These are phyloP conservation scores for roundworm (Caenorhabditis elegans) DNA, from an alignment of 1,140 invertebrate genomes.

Conservation along the genomic window WBcel235 BX284606.5:3419001-3419500, in stretches of 20 bases:
- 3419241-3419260: neutral
- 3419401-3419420: neutral
- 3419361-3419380: neutral
- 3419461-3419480: no score
- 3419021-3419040: neutral
- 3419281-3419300: neutral
- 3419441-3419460: no score
- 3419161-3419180: neutral
- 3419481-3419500: no score
- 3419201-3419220: neutral
- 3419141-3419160: conserved; percentile 16
- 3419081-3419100: neutral
- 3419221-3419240: no score
- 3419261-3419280: neutral
- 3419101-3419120: neutral
- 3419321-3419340: conserved; percentile 7
- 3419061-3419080: neutral
- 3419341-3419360: neutral
- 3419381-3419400: conserved; percentile 16
- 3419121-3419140: neutral
- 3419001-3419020: neutral
- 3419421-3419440: neutral
- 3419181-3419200: conserved; percentile 21
- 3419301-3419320: neutral
- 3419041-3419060: neutral